Conservation (phyloP, 2,888 invertebrate species). For the Ectropis crepuscularia region DNA sequence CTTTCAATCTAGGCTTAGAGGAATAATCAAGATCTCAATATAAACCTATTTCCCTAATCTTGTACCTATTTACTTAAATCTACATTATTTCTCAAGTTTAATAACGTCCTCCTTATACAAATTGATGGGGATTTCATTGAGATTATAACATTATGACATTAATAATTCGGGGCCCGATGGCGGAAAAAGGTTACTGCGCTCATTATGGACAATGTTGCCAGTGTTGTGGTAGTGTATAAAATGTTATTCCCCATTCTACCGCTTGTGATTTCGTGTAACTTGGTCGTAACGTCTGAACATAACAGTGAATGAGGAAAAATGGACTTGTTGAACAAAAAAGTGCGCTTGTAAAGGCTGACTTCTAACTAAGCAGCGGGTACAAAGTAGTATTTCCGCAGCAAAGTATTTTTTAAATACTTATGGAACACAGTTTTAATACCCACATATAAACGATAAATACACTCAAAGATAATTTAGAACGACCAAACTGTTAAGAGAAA, state of each 20-base stretch:
- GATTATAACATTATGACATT: slow-evolving; percentile 40
- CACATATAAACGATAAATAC: too few relatives aligned
- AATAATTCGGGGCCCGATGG: slow-evolving; percentile 27
- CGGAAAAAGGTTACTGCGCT: slow-evolving; percentile 3
- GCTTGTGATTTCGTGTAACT: too few relatives aligned
- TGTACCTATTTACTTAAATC: slow-evolving; percentile 9
- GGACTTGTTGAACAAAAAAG: too few relatives aligned
- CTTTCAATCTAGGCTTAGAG: slow-evolving; percentile 2
- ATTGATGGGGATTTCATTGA: slow-evolving; percentile 39
- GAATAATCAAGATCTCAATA: slow-evolving; percentile 16
- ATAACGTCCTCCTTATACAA: slow-evolving; percentile 23
- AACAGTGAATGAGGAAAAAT: too few relatives aligned
- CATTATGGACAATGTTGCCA: slow-evolving; percentile 1
- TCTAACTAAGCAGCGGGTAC: too few relatives aligned
- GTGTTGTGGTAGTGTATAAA: slow-evolving; percentile 7
- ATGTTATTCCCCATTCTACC: not conserved
- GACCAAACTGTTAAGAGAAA: too few relatives aligned
- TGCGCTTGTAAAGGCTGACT: too few relatives aligned
- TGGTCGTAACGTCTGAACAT: too few relatives aligned
- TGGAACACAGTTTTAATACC: too few relatives aligned
- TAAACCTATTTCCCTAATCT: slow-evolving; percentile 22
- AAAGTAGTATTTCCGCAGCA: too few relatives aligned
- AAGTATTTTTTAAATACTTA: too few relatives aligned
- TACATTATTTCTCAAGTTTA: slow-evolving; percentile 27
- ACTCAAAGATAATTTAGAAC: too few relatives aligned